phyloP scores from a whole-genome alignment of 1,140 invertebrate genomes.

The Agraylea sexmaculata region DNA sequence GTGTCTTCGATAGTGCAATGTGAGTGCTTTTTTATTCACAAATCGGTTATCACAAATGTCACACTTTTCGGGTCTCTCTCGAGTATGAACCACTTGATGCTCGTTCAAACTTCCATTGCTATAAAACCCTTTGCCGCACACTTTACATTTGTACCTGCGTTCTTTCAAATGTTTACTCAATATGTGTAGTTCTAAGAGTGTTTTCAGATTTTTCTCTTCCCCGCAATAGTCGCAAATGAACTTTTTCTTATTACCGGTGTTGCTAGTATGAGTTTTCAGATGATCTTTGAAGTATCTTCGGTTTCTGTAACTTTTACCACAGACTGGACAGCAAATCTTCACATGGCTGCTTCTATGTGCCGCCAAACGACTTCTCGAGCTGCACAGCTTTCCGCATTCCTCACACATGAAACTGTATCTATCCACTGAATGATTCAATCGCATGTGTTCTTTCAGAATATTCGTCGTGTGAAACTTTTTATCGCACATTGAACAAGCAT shows the following conservation, averaged over 20 bases:
- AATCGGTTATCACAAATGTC: conserved; percentile 35
- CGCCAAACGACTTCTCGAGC: conserved; percentile 8
- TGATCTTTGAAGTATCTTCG: conserved; percentile 32
- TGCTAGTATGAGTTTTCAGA: conserved; percentile 30
- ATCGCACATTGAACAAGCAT: conserved; percentile 12
- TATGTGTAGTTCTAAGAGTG: conserved; percentile 35
- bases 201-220: conserved; percentile 31
- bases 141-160: conserved; percentile 34
- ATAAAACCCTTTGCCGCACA: conserved; percentile 37
- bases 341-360: conserved; percentile 16
- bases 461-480: conserved; percentile 18
- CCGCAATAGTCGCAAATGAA: conserved; percentile 35
- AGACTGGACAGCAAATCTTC: conserved; percentile 26
- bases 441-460: conserved; percentile 15
- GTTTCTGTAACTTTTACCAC: conserved; percentile 31
- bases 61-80: conserved; percentile 35
- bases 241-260: conserved; percentile 25
- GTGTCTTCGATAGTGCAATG: conserved; percentile 41
- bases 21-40: conserved; percentile 33
- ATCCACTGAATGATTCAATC: conserved; percentile 15
- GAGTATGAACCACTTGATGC: conserved; percentile 35
- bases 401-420: conserved; percentile 19
- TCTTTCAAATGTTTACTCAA: conserved; percentile 39
- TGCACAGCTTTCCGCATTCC: conserved; percentile 18
- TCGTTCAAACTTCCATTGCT: conserved; percentile 33